Conservation (phyloP, 2,113 vertebrate genomes). For the Nasalis larvatus region DNA sequence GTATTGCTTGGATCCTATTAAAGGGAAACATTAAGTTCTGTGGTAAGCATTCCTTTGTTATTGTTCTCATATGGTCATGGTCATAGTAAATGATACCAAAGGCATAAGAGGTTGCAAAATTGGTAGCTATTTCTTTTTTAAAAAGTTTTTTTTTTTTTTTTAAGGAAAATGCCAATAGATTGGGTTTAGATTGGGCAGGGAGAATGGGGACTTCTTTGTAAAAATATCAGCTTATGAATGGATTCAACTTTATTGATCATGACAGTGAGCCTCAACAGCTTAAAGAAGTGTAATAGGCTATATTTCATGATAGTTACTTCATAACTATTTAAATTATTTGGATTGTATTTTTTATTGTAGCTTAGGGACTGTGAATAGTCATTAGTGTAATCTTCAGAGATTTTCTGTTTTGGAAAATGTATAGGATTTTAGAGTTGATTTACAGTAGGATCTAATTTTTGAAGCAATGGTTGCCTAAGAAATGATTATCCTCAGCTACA, state of each 20-base stretch:
- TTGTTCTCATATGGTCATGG: neutral
- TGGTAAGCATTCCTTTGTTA: slow-evolving; percentile 16
- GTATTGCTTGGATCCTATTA: neutral
- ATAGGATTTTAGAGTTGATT: slow-evolving; percentile 18
- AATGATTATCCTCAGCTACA: neutral
- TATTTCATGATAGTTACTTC: neutral
- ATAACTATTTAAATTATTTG: slow-evolving; percentile 37
- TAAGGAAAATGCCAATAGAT: neutral
- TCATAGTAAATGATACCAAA: neutral
- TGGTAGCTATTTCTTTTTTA: neutral
- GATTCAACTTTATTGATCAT: neutral
- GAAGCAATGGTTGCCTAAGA: neutral
- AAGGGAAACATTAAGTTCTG: neutral
- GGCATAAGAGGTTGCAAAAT: neutral
- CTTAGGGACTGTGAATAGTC: neutral
- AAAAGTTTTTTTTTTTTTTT: neutral
- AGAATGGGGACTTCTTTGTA: neutral
- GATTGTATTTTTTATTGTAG: neutral
- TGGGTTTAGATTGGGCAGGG: neutral
- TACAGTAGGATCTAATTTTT: slow-evolving; percentile 5
- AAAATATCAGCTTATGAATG: neutral
- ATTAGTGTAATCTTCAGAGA: neutral
- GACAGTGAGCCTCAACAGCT: neutral
- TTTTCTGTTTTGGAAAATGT: slow-evolving; percentile 45
- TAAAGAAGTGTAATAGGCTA: neutral